Conservation (phyloP, 2,113 vertebrate genomes). For the Stictonetta naevosa region DNA sequence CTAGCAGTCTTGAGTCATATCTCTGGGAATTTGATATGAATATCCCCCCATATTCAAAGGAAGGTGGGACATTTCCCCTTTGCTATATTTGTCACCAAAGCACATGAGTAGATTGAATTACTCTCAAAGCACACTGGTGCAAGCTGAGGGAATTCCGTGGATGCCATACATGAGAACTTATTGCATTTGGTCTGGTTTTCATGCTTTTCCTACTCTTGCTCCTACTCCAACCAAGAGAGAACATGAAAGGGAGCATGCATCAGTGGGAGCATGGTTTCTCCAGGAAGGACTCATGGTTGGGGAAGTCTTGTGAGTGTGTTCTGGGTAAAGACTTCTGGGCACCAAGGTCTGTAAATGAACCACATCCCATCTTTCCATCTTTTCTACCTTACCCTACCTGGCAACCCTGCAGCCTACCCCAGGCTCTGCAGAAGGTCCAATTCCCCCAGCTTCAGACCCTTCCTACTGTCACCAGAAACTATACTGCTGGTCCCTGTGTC, state of each 20-base stretch:
- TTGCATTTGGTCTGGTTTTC: neutral
- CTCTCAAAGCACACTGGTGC: neutral
- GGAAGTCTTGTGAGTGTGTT: neutral
- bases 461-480: neutral
- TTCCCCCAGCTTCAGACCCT: neutral
- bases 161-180: neutral
- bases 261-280: neutral
- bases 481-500: neutral
- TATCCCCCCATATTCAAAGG: neutral
- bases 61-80: neutral
- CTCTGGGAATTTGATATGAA: neutral
- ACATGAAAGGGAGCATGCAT: neutral
- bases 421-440: neutral
- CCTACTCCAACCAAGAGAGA: neutral
- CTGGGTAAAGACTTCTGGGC: neutral
- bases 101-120: neutral
- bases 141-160: neutral
- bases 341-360: neutral
- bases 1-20: neutral
- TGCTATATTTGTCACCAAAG: neutral
- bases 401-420: neutral
- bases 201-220: neutral
- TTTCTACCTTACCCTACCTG: neutral
- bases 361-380: neutral
- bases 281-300: rapidly evolving